Conservation (phyloP, 1,140 invertebrate species). For the Drosophila nikananu region DNA sequence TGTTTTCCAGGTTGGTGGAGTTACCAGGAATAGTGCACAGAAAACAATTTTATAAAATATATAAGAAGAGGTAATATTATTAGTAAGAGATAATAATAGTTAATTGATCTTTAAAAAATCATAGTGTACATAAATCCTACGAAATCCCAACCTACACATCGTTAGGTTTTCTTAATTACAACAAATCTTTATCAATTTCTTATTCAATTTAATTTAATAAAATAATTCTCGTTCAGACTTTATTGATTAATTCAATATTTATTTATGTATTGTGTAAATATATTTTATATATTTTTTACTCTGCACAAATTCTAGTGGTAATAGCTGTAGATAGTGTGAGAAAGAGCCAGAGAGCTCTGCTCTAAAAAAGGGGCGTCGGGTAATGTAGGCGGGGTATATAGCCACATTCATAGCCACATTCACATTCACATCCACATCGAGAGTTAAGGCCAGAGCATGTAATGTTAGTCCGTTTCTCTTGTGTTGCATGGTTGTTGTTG, state of each 20-base stretch:
- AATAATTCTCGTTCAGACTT: no score
- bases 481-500: constrained; percentile 65
- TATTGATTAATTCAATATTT: no score
- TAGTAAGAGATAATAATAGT: no score
- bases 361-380: constrained; percentile 24
- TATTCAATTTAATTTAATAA: no score
- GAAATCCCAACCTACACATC: no score
- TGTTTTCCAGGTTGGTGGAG: constrained; percentile 69
- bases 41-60: neutral
- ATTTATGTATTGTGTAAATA: no score
- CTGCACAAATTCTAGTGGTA: constrained; percentile 7
- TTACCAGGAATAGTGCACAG: constrained; percentile 5
- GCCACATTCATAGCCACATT: constrained; percentile 48
- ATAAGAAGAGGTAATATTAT: no score
- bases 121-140: no score
- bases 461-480: constrained; percentile 79
- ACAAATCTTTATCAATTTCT: no score
- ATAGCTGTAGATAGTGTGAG: constrained; percentile 6
- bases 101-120: no score
- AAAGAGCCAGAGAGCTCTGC: constrained; percentile 4
- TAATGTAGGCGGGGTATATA: constrained; percentile 42
- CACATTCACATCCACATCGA: constrained; percentile 27
- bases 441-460: constrained; percentile 67
- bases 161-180: neutral
- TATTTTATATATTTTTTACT: constrained; percentile 4